These are phyloP conservation scores for Pyrochroa serraticornis DNA, from an alignment of 2,888 invertebrate genomes.

Conservation along the genomic window DNA sequence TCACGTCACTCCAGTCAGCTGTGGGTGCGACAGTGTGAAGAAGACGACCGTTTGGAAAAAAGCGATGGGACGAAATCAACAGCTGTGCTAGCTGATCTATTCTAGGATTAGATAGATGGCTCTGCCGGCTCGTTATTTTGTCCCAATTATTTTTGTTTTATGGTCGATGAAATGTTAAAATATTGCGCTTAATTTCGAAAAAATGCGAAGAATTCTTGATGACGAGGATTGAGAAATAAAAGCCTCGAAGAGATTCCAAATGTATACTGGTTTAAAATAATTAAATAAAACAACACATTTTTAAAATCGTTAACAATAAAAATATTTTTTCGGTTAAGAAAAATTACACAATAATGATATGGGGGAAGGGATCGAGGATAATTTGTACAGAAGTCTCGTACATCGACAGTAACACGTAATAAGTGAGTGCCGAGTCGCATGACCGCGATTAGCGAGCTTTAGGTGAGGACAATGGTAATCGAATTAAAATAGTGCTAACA, in stretches of 20 bases:
- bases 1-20: conserved; percentile 37
- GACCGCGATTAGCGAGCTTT: background rate
- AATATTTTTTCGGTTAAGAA: conserved; percentile 30
- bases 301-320: conserved; percentile 43
- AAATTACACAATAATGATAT: conserved; percentile 45
- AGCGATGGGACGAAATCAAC: conserved; percentile 39
- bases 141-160: conserved; percentile 56
- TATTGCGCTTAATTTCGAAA: conserved; percentile 43
- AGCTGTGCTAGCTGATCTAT: conserved; percentile 53
- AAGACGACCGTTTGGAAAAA: conserved; percentile 11
- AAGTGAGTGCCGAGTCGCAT: background rate
- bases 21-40: conserved; percentile 2
- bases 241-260: background rate
- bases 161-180: conserved; percentile 52
- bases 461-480: background rate
- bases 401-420: conserved; percentile 9
- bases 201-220: conserved; percentile 32
- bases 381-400: conserved; percentile 33
- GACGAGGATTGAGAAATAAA: background rate
- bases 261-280: conserved; percentile 36
- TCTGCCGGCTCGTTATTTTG: conserved; percentile 52
- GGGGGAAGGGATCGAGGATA: conserved; percentile 30
- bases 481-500: conserved; percentile 13
- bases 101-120: conserved; percentile 52
- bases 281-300: conserved; percentile 51